Evolutionary conservation across 2,888 invertebrate genomes (phyloP).

Genomic region (Agrotis ipsilon): DNA sequence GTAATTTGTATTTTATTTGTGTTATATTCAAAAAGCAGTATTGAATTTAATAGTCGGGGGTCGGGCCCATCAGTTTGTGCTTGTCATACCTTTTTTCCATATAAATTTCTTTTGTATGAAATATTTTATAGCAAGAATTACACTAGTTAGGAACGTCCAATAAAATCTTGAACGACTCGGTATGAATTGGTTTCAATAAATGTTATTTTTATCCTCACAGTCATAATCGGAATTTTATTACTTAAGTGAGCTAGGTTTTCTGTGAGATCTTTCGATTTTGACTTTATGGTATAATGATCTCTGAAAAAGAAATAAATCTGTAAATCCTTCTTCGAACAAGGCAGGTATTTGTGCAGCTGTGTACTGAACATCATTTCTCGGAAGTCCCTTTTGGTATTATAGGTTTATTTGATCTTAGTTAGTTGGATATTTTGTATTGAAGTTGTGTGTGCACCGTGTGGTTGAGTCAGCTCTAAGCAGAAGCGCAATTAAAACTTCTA

Average conservation of each 20-base stretch:
- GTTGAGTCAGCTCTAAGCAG: not conserved
- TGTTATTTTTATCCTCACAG: constrained; percentile 57
- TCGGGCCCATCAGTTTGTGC: constrained; percentile 48
- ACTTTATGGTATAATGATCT: constrained; percentile 26
- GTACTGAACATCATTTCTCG: not conserved
- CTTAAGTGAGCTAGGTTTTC: constrained; percentile 48
- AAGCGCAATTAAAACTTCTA: not conserved
- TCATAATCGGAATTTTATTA: constrained; percentile 62
- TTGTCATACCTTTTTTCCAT: constrained; percentile 53
- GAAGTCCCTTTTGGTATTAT: not conserved
- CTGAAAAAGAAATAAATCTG: constrained; percentile 28
- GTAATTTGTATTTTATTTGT: constrained; percentile 71
- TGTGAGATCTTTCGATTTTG: constrained; percentile 28
- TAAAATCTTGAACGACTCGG: constrained; percentile 52
- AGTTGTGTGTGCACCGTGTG: too few species aligned
- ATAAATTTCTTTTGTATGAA: constrained; percentile 66
- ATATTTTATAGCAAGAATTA: constrained; percentile 66
- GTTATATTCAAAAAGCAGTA: constrained; percentile 69
- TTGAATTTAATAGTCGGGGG: constrained; percentile 71
- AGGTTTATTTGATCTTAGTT: not conserved
- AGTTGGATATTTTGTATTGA: not conserved
- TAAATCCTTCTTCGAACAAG: constrained; percentile 4
- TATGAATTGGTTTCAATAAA: constrained; percentile 61
- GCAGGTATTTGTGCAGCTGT: not conserved
- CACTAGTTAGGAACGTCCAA: constrained; percentile 50